Base-by-base conservation (phyloP, 2,888 invertebrate species). In the Drosophila putrida region DNA sequence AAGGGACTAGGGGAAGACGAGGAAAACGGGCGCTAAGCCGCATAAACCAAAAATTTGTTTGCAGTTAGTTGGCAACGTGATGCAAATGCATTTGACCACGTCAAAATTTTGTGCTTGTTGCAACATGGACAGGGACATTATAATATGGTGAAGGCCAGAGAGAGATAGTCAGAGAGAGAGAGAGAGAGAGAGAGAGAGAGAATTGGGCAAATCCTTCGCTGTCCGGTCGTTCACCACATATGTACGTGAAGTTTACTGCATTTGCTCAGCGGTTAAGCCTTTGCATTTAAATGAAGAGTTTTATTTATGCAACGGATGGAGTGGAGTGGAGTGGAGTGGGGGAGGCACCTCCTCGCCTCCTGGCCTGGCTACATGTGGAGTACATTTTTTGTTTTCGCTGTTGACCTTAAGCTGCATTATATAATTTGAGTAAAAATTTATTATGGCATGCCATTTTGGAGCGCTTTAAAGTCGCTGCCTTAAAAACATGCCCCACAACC, bases 61-160 rank as follows among this genome's bases (percentile, higher is more conserved):
- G 75, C 78, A 70, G 78, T 82, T 79, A 73, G 73, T 73, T 69
- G 71, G 60, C 71, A 65, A 61, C 73, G 68, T 80, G 74, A 80
- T 80, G 80, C 64, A 83, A 83, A 81, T 80, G 80, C 78, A 75
- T 80, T 81, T 83, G 84, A 78, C 80, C 78, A 72, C 78, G 72
- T 80, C 81, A 71, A 71, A 71, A 75, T 60, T 58, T 63, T 68
- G 63, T 68, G 65, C 70, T 58, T 44, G 53, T 41, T 49, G 55
- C 62, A 62, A 50, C 50, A 54, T 64, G 64, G 59, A 49, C 36
- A 36, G 47, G 63, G 49, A 57, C 75, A 61, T 65, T 65, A 75
- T 50, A 46, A 55, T 46, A 57, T 15, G 43, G 9, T 20, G 20
- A 39, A 10, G 6, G 27, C 1, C 15, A 10, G 15, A 31, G 4